phyloP scores from a whole-genome alignment of 2,113 vertebrate genomes.

The Sinocyclocheilus anshuiensis region DNA sequence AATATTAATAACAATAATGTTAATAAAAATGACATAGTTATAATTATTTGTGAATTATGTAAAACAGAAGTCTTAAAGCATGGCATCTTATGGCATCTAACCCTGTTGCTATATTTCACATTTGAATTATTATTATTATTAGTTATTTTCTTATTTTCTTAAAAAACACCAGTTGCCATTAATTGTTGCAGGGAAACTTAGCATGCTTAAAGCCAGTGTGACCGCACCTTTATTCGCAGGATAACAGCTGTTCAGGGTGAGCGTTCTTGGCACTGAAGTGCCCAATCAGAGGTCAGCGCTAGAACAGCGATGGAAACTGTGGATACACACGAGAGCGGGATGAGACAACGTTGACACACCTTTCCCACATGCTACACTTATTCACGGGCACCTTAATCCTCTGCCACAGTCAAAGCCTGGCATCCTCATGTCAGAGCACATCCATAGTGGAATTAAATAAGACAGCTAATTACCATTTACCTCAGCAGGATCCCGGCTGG shows the following conservation, averaged over 20 bases:
- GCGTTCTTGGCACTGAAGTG: not conserved
- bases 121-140: not conserved
- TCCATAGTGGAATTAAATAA: slow-evolving; percentile 55
- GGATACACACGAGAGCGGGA: not conserved
- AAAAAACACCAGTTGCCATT: not conserved
- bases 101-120: not conserved
- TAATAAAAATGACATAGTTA: not conserved
- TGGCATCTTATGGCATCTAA: not conserved
- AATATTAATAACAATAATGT: too few species aligned
- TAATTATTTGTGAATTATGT: not conserved
- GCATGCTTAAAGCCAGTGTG: not conserved
- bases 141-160: not conserved
- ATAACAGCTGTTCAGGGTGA: slow-evolving; percentile 41
- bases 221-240: not conserved
- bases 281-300: slow-evolving; percentile 1
- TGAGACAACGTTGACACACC: slow-evolving; percentile 23
- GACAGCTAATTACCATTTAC: slow-evolving; percentile 61
- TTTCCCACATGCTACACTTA: slow-evolving; percentile 47
- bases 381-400: slow-evolving; percentile 50
- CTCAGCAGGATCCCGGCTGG: slow-evolving; percentile 22
- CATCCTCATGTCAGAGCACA: slow-evolving; percentile 40
- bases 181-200: not conserved
- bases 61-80: not conserved
- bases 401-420: slow-evolving; percentile 32
- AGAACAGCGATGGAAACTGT: not conserved